phyloP scores from a whole-genome alignment of 1,140 invertebrate genomes.

The Bradysia coprophila region DNA sequence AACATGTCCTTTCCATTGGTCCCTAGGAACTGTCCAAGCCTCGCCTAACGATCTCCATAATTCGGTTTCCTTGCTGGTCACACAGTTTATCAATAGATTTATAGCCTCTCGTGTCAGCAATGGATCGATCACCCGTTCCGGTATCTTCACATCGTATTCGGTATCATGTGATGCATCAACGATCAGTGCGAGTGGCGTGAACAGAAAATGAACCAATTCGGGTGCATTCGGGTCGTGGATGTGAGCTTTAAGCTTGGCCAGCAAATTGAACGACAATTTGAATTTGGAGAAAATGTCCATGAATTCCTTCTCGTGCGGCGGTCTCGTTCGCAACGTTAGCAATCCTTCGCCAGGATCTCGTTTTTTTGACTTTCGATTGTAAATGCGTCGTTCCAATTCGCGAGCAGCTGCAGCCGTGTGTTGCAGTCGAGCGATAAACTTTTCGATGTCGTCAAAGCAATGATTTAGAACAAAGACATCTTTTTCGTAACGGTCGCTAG shows the following conservation, averaged over 20 bases:
- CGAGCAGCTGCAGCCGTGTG: constrained; percentile 86
- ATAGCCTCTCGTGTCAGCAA: constrained; percentile 81
- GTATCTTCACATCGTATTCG: constrained; percentile 61
- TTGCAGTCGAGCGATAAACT: constrained; percentile 92
- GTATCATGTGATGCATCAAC: constrained; percentile 87
- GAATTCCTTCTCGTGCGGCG: constrained; percentile 89
- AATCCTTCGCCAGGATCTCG: constrained; percentile 75
- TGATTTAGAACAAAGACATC: constrained; percentile 81
- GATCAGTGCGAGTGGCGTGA: constrained; percentile 91
- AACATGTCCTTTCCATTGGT: constrained; percentile 78
- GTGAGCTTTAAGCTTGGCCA: constrained; percentile 89
- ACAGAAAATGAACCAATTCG: constrained; percentile 94
- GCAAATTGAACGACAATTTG: constrained; percentile 92
- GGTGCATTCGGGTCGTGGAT: constrained; percentile 99
- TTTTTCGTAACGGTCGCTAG: constrained; percentile 64
- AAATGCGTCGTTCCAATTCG: constrained; percentile 73
- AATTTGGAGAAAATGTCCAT: constrained; percentile 98
- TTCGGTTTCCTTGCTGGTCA: constrained; percentile 95
- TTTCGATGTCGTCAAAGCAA: constrained; percentile 98
- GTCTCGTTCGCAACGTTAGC: constrained; percentile 83
- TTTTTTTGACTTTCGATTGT: constrained; percentile 57
- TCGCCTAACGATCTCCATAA: constrained; percentile 92
- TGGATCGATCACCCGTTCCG: constrained; percentile 74
- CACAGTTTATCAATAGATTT: constrained; percentile 88
- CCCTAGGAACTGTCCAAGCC: constrained; percentile 74